A percentile compares a stretch with the other conserved stretches of the same genome.
These are phyloP conservation scores for Xiphias gladius DNA, from an alignment of 2,113 vertebrate species.

Conservation along the genomic window DNA sequence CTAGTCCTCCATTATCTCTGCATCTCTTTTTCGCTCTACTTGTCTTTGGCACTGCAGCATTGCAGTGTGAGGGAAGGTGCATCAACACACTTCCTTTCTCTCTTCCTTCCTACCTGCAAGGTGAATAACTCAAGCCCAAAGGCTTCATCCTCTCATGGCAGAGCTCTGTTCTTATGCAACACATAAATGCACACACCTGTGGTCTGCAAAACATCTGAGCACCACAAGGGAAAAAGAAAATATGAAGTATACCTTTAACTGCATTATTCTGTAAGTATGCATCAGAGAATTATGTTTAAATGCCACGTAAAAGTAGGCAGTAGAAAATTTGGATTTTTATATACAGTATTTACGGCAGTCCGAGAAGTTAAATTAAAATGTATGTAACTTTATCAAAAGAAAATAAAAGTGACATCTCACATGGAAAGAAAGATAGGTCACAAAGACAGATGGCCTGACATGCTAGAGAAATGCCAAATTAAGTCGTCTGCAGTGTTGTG, in stretches of 20 bases:
- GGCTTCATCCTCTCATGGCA: constrained; percentile 38
- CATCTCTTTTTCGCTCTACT: constrained; percentile 55
- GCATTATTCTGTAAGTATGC: not conserved
- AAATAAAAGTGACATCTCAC: not conserved
- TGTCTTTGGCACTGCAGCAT: constrained; percentile 76
- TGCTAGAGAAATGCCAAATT: constrained; percentile 4
- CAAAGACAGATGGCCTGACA: constrained; percentile 2
- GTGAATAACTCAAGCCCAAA: constrained; percentile 41
- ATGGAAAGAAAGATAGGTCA: not conserved
- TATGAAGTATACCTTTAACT: not conserved
- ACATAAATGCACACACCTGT: constrained; percentile 24
- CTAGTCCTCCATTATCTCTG: constrained; percentile 62
- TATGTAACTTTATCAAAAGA: not conserved
- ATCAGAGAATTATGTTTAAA: constrained; percentile 1
- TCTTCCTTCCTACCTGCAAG: constrained; percentile 62
- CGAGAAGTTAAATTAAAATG: not conserved
- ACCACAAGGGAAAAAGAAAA: not conserved
- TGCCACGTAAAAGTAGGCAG: not conserved
- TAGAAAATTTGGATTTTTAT: not conserved
- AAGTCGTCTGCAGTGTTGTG: constrained; percentile 28
- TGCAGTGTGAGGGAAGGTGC: constrained; percentile 75
- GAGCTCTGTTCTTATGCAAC: not conserved
- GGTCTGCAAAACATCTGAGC: constrained; percentile 39
- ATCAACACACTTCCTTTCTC: constrained; percentile 55
- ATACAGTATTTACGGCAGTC: not conserved